Conservation (phyloP, 2,797 vertebrate species). For the Tangara arthus region DNA sequence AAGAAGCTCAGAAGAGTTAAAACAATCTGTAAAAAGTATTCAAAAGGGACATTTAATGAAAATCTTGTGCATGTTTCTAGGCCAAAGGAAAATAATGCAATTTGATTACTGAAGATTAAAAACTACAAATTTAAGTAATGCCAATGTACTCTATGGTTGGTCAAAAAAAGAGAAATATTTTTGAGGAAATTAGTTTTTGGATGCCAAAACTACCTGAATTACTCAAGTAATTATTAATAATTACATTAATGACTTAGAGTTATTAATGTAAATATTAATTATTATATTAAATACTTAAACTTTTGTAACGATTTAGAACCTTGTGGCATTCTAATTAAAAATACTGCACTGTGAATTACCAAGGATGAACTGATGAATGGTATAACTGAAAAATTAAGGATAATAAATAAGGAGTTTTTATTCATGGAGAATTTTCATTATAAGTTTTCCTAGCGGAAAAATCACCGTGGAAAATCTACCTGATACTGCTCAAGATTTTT, state of each 20-base stretch:
- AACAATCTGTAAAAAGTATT: neutral
- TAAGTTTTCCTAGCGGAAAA: neutral
- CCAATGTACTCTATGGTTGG: neutral
- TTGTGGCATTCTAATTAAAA: conserved; percentile 19
- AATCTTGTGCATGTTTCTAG: neutral
- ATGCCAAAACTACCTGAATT: neutral
- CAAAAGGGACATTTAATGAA: neutral
- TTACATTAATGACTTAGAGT: neutral
- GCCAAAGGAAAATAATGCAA: neutral
- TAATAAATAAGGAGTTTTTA: neutral
- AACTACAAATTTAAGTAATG: neutral
- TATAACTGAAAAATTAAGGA: neutral
- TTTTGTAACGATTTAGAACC: neutral
- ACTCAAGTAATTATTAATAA: neutral
- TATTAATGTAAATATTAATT: neutral
- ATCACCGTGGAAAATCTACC: neutral
- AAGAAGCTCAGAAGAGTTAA: neutral
- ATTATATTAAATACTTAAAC: neutral
- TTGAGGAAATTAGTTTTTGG: neutral
- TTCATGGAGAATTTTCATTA: neutral
- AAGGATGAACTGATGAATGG: neutral
- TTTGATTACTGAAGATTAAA: neutral
- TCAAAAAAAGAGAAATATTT: neutral
- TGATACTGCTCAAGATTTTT: neutral
- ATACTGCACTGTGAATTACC: neutral